Conservation (phyloP, 2,797 vertebrate species). For the Cirrhinus mrigala region DNA sequence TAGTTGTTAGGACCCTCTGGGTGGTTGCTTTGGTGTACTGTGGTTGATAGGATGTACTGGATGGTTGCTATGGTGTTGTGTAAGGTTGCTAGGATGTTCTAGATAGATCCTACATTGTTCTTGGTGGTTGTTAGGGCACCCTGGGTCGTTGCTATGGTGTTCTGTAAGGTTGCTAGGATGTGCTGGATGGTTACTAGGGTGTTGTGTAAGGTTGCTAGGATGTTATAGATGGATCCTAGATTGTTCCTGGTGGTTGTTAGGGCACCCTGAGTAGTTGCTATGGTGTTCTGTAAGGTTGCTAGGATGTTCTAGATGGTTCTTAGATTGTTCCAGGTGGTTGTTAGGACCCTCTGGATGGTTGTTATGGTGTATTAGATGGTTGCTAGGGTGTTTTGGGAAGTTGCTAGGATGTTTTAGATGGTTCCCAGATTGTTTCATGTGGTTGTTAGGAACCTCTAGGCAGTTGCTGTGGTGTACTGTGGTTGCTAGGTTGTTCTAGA, state of each 20-base stretch:
- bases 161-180: background rate
- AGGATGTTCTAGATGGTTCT: background rate
- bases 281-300: background rate
- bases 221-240: background rate
- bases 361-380: too few species aligned
- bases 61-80: background rate
- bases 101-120: background rate
- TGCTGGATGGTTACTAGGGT: background rate
- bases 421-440: background rate
- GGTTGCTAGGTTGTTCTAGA: background rate
- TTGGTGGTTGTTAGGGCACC: background rate
- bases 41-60: too few species aligned
- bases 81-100: background rate
- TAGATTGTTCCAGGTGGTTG: background rate
- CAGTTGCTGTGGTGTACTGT: too few species aligned
- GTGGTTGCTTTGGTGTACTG: background rate
- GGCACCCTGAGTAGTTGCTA: background rate
- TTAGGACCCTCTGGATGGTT: too few species aligned
- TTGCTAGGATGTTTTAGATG: background rate
- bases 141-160: background rate
- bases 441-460: too few species aligned
- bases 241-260: background rate
- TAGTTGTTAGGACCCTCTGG: background rate
- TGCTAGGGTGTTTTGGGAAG: too few species aligned
- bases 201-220: background rate